Evolutionary conservation across 2,888 invertebrate species (phyloP).

Genomic region (Arrhopalites spinosus): DNA sequence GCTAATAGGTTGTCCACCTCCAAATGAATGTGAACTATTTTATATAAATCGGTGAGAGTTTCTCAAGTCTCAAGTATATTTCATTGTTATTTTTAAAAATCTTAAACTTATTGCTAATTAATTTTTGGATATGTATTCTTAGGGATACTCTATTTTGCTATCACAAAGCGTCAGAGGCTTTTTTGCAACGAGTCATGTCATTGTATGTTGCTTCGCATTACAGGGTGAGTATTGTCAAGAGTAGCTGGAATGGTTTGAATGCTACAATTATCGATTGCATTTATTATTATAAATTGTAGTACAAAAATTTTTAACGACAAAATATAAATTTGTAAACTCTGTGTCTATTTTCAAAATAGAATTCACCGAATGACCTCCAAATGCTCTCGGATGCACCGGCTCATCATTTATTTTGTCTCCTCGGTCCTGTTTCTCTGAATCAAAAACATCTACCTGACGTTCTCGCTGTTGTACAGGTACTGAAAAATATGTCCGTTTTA

Average conservation of each 20-base stretch:
- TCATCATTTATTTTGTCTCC: slow-evolving; percentile 92
- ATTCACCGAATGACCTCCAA: slow-evolving; percentile 97
- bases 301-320: background rate
- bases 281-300: no score
- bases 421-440: slow-evolving; percentile 80
- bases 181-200: slow-evolving; percentile 87
- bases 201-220: slow-evolving; percentile 98
- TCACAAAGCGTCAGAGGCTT: slow-evolving; percentile 89
- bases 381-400: slow-evolving; percentile 98
- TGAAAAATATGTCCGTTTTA: slow-evolving; percentile 16
- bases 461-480: slow-evolving; percentile 84
- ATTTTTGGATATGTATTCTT: slow-evolving; percentile 1
- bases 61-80: no score
- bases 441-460: slow-evolving; percentile 81
- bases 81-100: no score
- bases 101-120: no score
- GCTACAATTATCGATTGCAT: no score
- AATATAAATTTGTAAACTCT: background rate
- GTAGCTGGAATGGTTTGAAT: no score
- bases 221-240: slow-evolving; percentile 66
- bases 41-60: slow-evolving; percentile 71
- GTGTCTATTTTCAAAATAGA: slow-evolving; percentile 64
- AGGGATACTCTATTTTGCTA: slow-evolving; percentile 96
- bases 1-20: slow-evolving; percentile 89
- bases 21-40: slow-evolving; percentile 85